A percentile compares a stretch with the other conserved stretches of the same genome.
These are phyloP conservation scores for Vireo altiloquus DNA, from an alignment of 2,113 vertebrate genomes.

Conservation along the genomic window DNA sequence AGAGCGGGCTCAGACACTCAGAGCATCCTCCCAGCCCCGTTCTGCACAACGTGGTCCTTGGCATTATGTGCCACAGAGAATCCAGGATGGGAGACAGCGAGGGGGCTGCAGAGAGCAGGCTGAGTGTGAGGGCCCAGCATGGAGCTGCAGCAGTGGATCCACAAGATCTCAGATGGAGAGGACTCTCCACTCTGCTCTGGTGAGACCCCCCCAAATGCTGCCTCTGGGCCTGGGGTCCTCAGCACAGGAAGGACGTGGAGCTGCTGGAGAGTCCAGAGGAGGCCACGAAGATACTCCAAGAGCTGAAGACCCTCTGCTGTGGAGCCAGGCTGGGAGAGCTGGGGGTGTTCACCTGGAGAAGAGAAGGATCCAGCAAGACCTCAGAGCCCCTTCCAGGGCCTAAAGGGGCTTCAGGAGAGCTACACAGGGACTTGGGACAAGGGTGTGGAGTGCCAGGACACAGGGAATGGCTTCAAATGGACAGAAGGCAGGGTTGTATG, in stretches of 20 bases:
- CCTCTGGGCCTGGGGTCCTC: neutral
- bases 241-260: neutral
- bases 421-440: neutral
- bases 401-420: neutral
- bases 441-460: neutral
- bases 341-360: accelerated
- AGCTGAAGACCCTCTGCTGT: neutral
- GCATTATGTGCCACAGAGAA: accelerated
- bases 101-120: neutral
- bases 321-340: neutral
- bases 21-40: neutral
- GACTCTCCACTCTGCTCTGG: neutral
- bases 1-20: accelerated
- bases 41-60: neutral
- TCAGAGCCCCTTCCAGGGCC: neutral
- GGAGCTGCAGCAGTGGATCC: neutral
- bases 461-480: neutral
- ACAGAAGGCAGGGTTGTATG: accelerated
- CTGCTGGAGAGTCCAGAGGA: neutral
- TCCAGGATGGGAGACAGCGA: neutral
- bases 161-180: neutral
- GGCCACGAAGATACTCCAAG: accelerated
- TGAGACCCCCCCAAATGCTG: neutral
- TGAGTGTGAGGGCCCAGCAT: accelerated
- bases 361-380: accelerated